Evolutionary conservation across 2,888 invertebrate genomes (phyloP).

Genomic region (Acanthacorydalis orientalis): DNA sequence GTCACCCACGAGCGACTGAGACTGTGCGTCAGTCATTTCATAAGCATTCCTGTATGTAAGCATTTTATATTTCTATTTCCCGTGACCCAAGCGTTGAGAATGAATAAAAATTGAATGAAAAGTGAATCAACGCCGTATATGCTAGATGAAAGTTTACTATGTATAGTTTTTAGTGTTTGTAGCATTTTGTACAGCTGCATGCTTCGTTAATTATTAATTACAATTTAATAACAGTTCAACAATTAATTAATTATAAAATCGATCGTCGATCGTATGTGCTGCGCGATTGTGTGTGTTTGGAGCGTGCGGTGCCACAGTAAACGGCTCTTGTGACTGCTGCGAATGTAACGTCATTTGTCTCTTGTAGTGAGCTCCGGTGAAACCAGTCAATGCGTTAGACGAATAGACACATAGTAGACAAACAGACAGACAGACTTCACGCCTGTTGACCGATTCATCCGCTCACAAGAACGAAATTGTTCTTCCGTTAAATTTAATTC

Average conservation of each 20-base stretch:
- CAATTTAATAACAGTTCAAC: conserved; percentile 8
- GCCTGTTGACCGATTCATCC: background rate
- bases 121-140: conserved; percentile 1
- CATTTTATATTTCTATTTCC: conserved; percentile 2
- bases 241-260: conserved; percentile 5
- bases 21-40: background rate
- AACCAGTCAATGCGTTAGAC: too few species aligned
- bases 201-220: conserved; percentile 21
- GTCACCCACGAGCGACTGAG: too few species aligned
- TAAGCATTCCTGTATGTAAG: conserved; percentile 3
- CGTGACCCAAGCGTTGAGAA: background rate
- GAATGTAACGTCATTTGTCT: background rate
- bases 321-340: background rate
- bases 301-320: background rate
- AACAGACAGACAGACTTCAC: background rate
- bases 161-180: conserved; percentile 22
- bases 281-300: background rate
- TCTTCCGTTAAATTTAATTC: conserved; percentile 2
- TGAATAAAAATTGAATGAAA: background rate
- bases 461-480: conserved; percentile 1
- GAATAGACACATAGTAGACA: too few species aligned
- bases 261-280: conserved; percentile 4
- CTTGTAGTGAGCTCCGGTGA: background rate
- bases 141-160: conserved; percentile 3
- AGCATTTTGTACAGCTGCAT: conserved; percentile 29